Evolutionary conservation across 1,140 invertebrate genomes (phyloP).

Genomic region (Pemphigus obesinymphae): DNA sequence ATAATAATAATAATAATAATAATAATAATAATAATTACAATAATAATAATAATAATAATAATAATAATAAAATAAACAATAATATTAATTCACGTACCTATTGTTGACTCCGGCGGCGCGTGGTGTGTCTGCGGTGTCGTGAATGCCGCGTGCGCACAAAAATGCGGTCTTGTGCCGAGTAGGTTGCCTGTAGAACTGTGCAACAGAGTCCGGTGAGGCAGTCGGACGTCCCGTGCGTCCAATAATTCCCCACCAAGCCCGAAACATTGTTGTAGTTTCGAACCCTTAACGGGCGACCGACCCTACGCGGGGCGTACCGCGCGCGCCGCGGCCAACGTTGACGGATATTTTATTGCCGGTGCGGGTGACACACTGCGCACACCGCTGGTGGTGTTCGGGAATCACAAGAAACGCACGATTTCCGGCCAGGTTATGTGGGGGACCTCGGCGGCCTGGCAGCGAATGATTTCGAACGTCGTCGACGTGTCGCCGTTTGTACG

Average conservation of each 20-base stretch:
- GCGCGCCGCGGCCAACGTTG: neutral
- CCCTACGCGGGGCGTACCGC: neutral
- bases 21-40: no score
- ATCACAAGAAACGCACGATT: neutral
- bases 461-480: no score
- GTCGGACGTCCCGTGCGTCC: conserved; percentile 7
- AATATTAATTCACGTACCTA: conserved; percentile 1
- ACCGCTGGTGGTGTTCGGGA: no score
- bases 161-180: neutral
- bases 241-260: conserved; percentile 23
- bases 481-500: no score
- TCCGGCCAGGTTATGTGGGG: no score
- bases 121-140: neutral
- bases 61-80: no score
- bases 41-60: no score
- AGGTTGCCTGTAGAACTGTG: conserved; percentile 27
- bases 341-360: no score
- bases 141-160: neutral
- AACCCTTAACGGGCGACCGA: neutral
- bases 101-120: neutral
- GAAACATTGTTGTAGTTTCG: neutral
- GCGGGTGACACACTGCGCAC: no score
- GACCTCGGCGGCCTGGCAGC: no score
- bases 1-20: no score
- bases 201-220: no score